Evolutionary conservation across 2,888 invertebrate genomes (phyloP).

Genomic region (Hesperia comma): DNA sequence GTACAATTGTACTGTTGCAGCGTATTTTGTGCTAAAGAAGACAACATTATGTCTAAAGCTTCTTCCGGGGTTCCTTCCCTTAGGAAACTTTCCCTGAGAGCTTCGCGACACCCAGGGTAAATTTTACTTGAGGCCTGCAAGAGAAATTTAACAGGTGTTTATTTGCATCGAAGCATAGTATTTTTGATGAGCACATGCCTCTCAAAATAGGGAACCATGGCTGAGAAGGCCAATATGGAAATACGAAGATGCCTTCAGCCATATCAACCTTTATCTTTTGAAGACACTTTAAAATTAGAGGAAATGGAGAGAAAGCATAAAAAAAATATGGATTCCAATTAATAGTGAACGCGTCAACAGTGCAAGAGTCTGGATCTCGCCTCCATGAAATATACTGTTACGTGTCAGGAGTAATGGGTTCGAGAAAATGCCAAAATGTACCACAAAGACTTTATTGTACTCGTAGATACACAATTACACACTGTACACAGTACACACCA

Average conservation of each 20-base stretch:
- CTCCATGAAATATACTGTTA: no score
- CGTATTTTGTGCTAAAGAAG: constrained; percentile 36
- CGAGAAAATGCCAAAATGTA: no score
- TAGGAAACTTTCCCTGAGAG: constrained; percentile 36
- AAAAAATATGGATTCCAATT: constrained; percentile 36
- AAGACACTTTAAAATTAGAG: constrained; percentile 24
- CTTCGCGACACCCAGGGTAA: constrained; percentile 42
- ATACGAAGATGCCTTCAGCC: constrained; percentile 44
- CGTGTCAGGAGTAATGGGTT: no score
- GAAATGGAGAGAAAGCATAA: constrained; percentile 43
- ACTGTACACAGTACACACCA: no score
- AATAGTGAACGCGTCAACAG: constrained; percentile 39
- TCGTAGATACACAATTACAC: no score
- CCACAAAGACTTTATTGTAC: no score
- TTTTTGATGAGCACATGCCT: constrained; percentile 35
- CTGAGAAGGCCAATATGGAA: no score
- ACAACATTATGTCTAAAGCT: constrained; percentile 33
- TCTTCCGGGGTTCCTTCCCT: constrained; percentile 9
- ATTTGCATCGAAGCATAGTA: constrained; percentile 39
- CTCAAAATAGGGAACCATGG: constrained; percentile 42
- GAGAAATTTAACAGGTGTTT: constrained; percentile 24
- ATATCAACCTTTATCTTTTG: constrained; percentile 42
- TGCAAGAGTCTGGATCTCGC: constrained; percentile 40
- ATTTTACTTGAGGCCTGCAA: constrained; percentile 27
- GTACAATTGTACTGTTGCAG: constrained; percentile 38